phyloP scores from a whole-genome alignment of 2,797 vertebrate genomes.

The Danio albolineatus region DNA sequence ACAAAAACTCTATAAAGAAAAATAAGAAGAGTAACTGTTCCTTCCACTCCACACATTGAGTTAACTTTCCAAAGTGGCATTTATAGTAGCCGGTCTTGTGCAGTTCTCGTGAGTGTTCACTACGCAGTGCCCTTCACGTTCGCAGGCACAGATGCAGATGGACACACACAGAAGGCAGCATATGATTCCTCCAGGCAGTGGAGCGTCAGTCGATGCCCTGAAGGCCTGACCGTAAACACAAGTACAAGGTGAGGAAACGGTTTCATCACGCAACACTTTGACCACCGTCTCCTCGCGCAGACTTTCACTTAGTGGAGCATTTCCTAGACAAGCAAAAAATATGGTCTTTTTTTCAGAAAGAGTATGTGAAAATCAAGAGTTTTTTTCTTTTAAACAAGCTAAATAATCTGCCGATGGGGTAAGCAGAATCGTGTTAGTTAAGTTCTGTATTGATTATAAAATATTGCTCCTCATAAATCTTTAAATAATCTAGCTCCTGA shows the following conservation, averaged over 20 bases:
- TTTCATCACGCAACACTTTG: background rate
- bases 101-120: background rate
- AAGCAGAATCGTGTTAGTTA: too few relatives aligned
- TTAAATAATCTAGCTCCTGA: too few relatives aligned
- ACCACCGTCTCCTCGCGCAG: background rate
- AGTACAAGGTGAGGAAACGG: constrained; percentile 63
- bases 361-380: too few relatives aligned
- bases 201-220: constrained; percentile 69
- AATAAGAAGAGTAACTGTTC: too few relatives aligned
- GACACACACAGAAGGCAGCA: constrained; percentile 67
- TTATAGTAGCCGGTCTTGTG: background rate
- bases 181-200: constrained; percentile 73
- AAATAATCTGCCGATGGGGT: too few relatives aligned
- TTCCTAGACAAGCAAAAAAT: too few relatives aligned
- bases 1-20: too few relatives aligned
- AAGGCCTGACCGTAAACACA: constrained; percentile 62
- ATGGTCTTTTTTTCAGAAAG: too few relatives aligned
- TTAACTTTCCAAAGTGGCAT: background rate
- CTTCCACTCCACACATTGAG: too few relatives aligned
- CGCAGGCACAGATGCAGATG: background rate
- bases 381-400: too few relatives aligned
- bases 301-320: background rate
- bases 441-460: too few relatives aligned
- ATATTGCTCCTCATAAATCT: too few relatives aligned
- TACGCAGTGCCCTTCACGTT: background rate